These are phyloP conservation scores for Heterodera filipjevi DNA, from an alignment of 2,888 invertebrate genomes.

Conservation along the genomic window DNA sequence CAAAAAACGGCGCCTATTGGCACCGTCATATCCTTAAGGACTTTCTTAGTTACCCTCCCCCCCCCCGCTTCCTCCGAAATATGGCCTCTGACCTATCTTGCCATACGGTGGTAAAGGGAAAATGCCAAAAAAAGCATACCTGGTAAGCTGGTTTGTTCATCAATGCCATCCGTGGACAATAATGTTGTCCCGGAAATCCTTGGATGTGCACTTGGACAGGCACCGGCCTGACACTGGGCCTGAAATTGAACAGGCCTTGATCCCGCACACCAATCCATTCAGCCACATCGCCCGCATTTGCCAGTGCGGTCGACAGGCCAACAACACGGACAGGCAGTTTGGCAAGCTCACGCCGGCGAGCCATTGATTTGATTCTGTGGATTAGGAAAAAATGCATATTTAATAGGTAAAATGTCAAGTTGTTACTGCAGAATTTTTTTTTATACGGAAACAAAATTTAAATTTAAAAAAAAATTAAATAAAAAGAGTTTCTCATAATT, in stretches of 20 bases:
- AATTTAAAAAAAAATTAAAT: no score
- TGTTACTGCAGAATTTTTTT: no score
- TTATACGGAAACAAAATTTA: not conserved
- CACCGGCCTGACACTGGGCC: slow-evolving; percentile 95
- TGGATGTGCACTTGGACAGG: slow-evolving; percentile 90
- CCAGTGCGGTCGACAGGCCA: slow-evolving; percentile 93
- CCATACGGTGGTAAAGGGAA: no score
- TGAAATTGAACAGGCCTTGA: slow-evolving; percentile 91
- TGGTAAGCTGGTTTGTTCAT: slow-evolving; percentile 96
- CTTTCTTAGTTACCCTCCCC: no score
- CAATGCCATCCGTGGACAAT: slow-evolving; percentile 97
- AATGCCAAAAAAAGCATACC: no score
- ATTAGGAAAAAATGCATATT: no score
- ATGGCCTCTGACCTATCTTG: no score
- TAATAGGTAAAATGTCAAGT: not conserved
- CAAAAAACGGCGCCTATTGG: no score
- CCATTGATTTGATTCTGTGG: slow-evolving; percentile 56
- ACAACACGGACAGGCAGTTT: slow-evolving; percentile 78
- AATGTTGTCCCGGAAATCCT: slow-evolving; percentile 95
- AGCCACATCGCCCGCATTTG: slow-evolving; percentile 93
- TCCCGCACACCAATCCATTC: slow-evolving; percentile 86
- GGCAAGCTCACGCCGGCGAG: slow-evolving; percentile 48
- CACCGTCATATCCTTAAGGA: no score
- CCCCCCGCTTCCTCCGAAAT: no score
- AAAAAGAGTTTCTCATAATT: no score